These are phyloP conservation scores for Eleutherodactylus coqui DNA, from an alignment of 2,797 vertebrate genomes.

Conservation along the genomic window DNA sequence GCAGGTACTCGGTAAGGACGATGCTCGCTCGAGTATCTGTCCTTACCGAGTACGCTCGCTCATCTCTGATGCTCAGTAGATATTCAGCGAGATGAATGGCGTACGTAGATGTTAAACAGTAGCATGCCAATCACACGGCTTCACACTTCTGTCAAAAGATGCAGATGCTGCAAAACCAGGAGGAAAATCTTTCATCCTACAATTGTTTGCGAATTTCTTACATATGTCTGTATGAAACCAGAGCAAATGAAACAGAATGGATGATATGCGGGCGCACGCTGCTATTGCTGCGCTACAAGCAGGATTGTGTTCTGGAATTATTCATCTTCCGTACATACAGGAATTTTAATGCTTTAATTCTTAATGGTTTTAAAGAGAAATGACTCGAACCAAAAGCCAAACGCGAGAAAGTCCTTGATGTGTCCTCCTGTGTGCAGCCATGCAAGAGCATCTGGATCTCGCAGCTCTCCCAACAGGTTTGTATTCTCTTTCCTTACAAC, in stretches of 20 bases:
- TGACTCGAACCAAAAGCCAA: background rate
- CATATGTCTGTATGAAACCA: slow-evolving; percentile 11
- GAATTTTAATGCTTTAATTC: background rate
- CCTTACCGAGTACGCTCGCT: too few species aligned
- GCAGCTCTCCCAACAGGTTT: background rate
- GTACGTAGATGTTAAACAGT: background rate
- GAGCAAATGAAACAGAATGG: background rate
- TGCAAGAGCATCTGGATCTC: too few species aligned
- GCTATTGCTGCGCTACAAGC: background rate
- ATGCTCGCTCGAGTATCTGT: too few species aligned
- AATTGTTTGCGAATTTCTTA: slow-evolving; percentile 1
- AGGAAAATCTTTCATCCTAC: background rate
- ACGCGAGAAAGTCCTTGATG: background rate
- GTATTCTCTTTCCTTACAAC: too few species aligned
- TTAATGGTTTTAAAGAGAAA: background rate
- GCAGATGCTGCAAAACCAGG: slow-evolving; percentile 34
- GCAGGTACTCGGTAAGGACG: too few species aligned
- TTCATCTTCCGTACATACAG: background rate
- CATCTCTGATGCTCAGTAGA: background rate
- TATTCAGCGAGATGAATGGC: background rate
- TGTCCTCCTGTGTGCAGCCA: background rate
- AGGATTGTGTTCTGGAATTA: background rate
- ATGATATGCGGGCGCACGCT: background rate
- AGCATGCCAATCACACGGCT: background rate
- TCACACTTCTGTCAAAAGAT: slow-evolving; percentile 30